Base-by-base conservation (phyloP, 2,888 invertebrate genomes). In the Xestia xanthographa region DNA sequence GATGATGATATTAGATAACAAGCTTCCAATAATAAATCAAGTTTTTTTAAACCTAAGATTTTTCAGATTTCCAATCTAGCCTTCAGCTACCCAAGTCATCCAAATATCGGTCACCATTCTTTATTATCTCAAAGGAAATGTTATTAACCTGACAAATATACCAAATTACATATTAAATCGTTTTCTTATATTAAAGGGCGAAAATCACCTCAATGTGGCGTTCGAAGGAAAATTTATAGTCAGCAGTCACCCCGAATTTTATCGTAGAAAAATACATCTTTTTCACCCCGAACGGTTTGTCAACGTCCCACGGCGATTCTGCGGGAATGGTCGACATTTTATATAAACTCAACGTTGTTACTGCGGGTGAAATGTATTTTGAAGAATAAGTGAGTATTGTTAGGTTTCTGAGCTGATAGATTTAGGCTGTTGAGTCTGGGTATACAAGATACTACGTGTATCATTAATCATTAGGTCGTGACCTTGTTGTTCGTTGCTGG, bases 211-310 rank as follows among this genome's bases (percentile, higher is more conserved):
- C 83, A 71, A 77, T 86, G 86, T 86, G 86, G 79, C 75, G 82
- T 85, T 84, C 83, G 85, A 84, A 84, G 81, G 50, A 63, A 89
- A 90, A 92, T 92, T 91, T 92, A 92, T 92, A 79, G 91, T 84
- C 73, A 8, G 20, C 67, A 83, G 91, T 91, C 92, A 91, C 85
- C 86, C 81, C 93, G 91, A 95, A 95, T 95, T 94, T 95, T 94
- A 95, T 95, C 95, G 94, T 89, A 89, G 92, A 91, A 92, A 95
- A 94, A 95, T 95, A 95, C 94, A 95, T 95, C 94, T 95, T 95
- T 95, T 94, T 94, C 94, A 93, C 93, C 91, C 92, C 86, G 79
- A 90, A 88, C 93, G 92, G 92, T 95, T 95, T 95, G 95, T 95
- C 95, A 95, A 95, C 90, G 95, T 95, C 95, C 87, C 72, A 72